These are phyloP conservation scores for Agrypnus murinus DNA, from an alignment of 2,888 invertebrate genomes.

Conservation along the genomic window DNA sequence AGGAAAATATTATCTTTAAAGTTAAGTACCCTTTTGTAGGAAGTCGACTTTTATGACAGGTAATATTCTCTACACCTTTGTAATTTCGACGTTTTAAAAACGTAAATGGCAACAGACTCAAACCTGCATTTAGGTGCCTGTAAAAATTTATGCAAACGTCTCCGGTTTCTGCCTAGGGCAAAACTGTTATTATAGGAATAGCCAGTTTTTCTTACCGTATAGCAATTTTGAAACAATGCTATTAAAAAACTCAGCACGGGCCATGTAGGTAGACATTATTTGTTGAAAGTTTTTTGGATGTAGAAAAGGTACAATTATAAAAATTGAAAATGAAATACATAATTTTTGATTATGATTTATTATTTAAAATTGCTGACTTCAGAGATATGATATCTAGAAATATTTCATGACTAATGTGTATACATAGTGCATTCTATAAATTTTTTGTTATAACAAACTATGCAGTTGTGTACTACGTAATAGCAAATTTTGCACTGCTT, in stretches of 20 bases:
- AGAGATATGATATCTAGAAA: no score
- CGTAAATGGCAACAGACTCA: slow-evolving; percentile 25
- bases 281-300: no score
- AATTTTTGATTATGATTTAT: no score
- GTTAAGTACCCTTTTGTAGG: not conserved
- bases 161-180: slow-evolving; percentile 23
- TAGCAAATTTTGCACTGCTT: no score
- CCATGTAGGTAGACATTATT: slow-evolving; percentile 29
- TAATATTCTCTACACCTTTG: slow-evolving; percentile 4
- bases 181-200: slow-evolving; percentile 41
- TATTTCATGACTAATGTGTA: no score
- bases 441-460: no score
- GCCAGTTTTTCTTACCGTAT: slow-evolving; percentile 42
- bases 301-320: no score
- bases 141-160: slow-evolving; percentile 44
- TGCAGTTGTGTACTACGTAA: no score
- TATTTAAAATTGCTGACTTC: no score
- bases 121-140: slow-evolving; percentile 33
- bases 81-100: slow-evolving; percentile 6
- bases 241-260: slow-evolving; percentile 46
- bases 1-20: not conserved
- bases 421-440: no score
- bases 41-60: slow-evolving; percentile 36
- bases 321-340: no score
- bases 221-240: slow-evolving; percentile 46